phyloP scores from a whole-genome alignment of 1,140 invertebrate genomes.

The Eumeta japonica region DNA sequence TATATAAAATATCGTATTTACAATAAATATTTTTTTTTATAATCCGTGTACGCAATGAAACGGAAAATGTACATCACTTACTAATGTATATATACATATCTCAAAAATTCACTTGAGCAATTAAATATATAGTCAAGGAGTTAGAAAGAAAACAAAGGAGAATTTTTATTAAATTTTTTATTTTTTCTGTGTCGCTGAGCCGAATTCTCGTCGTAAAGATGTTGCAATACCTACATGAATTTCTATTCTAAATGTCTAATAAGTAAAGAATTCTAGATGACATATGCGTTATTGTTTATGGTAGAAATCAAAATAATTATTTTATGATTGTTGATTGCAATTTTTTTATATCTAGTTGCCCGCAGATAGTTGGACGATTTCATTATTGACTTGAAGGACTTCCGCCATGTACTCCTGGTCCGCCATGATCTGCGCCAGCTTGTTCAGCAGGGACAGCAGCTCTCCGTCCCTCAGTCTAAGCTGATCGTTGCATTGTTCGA shows the following conservation, averaged over 20 bases:
- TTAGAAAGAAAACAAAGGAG: conserved; percentile 9
- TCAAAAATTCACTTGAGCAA: conserved; percentile 9
- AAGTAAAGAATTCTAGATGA: too few relatives aligned
- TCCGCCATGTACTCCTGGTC: conserved; percentile 72
- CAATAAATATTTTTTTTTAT: too few relatives aligned
- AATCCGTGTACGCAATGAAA: too few relatives aligned
- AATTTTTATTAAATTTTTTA: conserved; percentile 10
- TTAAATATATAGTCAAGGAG: conserved; percentile 11
- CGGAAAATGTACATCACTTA: too few relatives aligned
- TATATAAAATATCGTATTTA: too few relatives aligned
- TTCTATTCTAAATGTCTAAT: too few relatives aligned
- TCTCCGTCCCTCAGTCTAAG: conserved; percentile 64
- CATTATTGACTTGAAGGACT: conserved; percentile 69
- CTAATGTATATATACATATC: too few relatives aligned
- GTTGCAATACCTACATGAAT: conserved; percentile 6
- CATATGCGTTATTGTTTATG: too few relatives aligned
- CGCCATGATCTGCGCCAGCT: conserved; percentile 67
- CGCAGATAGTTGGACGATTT: conserved; percentile 72
- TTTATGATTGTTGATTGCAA: too few relatives aligned
- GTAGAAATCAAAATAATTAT: too few relatives aligned
- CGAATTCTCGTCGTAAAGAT: conserved; percentile 7
- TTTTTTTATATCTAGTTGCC: conserved; percentile 65
- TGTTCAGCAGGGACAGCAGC: conserved; percentile 62
- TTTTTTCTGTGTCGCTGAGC: conserved; percentile 13
- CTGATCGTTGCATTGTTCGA: conserved; percentile 70